These are phyloP conservation scores for Myioborus melanocephalus DNA, from an alignment of 2,797 vertebrate species.

Conservation along the genomic window DNA sequence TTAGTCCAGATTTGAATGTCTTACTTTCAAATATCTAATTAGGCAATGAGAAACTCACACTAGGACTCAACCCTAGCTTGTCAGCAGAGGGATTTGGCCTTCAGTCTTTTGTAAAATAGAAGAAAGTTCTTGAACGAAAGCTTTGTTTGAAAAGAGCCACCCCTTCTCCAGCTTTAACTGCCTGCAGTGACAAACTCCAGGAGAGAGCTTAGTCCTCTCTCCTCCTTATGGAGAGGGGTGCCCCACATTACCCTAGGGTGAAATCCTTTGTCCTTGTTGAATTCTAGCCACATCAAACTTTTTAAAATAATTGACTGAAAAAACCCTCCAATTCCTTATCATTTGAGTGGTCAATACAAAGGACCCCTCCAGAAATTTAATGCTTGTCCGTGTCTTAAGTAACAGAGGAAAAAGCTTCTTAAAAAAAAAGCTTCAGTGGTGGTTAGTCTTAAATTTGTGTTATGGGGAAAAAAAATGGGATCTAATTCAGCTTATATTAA, in stretches of 20 bases:
- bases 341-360: not conserved
- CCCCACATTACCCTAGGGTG: not conserved
- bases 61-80: not conserved
- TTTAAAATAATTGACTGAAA: not conserved
- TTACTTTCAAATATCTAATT: conserved; percentile 19
- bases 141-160: not conserved
- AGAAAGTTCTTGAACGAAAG: not conserved
- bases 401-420: not conserved
- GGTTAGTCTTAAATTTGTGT: not conserved
- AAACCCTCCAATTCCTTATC: not conserved
- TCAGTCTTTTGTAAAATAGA: not conserved
- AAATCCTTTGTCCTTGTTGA: not conserved
- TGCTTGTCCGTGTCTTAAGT: not conserved
- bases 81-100: not conserved
- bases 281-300: not conserved
- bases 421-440: not conserved
- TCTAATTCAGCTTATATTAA: conserved; percentile 23
- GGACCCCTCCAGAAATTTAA: not conserved
- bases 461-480: not conserved
- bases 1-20: not conserved
- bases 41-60: not conserved
- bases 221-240: not conserved
- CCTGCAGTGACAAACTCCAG: not conserved
- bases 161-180: not conserved
- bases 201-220: not conserved